phyloP scores from a whole-genome alignment of 1,140 invertebrate genomes.

The Mercenaria mercenaria region DNA sequence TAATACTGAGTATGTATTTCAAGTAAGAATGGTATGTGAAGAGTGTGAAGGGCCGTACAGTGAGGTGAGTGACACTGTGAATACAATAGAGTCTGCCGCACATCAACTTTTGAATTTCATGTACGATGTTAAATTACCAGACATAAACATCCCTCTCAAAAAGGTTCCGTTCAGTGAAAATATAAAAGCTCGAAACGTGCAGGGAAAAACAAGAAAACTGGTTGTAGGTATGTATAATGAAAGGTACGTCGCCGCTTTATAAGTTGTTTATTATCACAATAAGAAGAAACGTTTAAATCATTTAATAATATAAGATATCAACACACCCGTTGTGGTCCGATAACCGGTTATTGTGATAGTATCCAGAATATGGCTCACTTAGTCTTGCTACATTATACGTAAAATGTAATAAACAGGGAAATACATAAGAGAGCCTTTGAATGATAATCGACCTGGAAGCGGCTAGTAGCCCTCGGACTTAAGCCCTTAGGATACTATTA shows the following conservation, averaged over 20 bases:
- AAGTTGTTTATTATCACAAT: no score
- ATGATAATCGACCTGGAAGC: no score
- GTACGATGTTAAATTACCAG: not conserved
- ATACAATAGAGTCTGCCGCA: not conserved
- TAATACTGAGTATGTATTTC: slow-evolving; percentile 15
- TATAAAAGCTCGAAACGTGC: not conserved
- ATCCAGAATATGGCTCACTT: not conserved
- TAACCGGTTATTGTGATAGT: not conserved
- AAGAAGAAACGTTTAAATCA: no score
- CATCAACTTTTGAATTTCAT: not conserved
- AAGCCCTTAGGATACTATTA: no score
- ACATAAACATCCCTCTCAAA: not conserved
- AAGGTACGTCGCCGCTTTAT: no score
- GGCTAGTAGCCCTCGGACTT: no score
- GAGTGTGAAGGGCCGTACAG: slow-evolving; percentile 20
- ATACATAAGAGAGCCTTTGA: no score
- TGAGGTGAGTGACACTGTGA: not conserved
- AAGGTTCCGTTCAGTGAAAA: not conserved
- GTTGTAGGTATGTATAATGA: not conserved
- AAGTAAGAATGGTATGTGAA: slow-evolving; percentile 8
- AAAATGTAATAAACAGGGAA: no score
- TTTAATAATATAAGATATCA: no score
- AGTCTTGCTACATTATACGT: no score
- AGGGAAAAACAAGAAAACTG: slow-evolving; percentile 31
- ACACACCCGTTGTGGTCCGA: no score